phyloP scores from a whole-genome alignment of 2,113 vertebrate species.

The Probosciger aterrimus region DNA sequence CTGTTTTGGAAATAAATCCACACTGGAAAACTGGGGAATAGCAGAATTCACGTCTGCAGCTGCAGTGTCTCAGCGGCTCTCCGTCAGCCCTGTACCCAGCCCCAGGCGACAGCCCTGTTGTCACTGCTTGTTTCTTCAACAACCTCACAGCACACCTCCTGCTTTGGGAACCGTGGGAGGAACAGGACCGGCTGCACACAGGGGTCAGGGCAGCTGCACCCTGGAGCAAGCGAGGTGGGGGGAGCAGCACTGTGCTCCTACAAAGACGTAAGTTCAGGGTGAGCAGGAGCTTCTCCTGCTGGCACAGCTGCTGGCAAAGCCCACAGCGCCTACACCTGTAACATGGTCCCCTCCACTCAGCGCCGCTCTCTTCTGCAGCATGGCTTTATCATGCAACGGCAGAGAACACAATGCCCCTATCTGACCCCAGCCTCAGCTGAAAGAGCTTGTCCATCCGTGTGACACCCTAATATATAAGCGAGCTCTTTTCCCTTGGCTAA shows the following conservation, averaged over 20 bases:
- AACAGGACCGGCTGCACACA: accelerated
- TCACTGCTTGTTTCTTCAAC: not conserved
- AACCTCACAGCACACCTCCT: not conserved
- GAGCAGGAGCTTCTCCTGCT: not conserved
- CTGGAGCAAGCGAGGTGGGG: accelerated
- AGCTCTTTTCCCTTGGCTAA: not conserved
- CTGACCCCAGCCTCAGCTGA: not conserved
- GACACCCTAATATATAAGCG: accelerated
- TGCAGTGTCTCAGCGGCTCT: not conserved
- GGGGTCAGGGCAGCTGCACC: accelerated
- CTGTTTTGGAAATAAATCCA: not conserved
- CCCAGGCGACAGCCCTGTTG: not conserved
- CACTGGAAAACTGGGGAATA: not conserved
- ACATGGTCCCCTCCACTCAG: not conserved
- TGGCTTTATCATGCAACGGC: accelerated
- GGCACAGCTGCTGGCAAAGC: not conserved
- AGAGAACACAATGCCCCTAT: accelerated
- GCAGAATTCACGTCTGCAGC: not conserved
- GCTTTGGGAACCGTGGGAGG: accelerated
- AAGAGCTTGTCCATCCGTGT: accelerated
- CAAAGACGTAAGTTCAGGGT: not conserved
- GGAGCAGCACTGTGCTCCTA: not conserved
- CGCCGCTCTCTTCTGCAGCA: not conserved
- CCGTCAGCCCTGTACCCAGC: not conserved
- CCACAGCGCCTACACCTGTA: not conserved